Conservation (phyloP, 2,113 vertebrate genomes). For the Clarias gariepinus region DNA sequence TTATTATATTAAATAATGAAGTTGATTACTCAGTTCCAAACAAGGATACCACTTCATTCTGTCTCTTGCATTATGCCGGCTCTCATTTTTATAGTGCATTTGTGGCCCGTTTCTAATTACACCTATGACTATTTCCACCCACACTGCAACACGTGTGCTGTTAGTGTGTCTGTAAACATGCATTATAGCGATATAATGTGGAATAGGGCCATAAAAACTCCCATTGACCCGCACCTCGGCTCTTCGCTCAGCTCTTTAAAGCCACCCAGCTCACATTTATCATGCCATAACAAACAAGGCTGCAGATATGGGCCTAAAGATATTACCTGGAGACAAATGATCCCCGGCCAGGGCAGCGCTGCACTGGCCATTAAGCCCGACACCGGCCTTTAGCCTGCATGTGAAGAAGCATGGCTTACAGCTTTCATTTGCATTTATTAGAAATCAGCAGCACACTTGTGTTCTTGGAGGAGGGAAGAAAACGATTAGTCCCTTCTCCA, state of each 20-base stretch:
- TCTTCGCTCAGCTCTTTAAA: conserved; percentile 30
- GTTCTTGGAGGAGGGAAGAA: conserved; percentile 78
- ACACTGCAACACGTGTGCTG: conserved; percentile 11
- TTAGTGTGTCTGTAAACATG: conserved; percentile 38
- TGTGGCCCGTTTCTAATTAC: conserved; percentile 17
- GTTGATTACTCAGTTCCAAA: background rate
- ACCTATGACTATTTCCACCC: conserved; percentile 5
- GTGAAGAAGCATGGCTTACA: conserved; percentile 88
- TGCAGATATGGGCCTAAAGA: conserved; percentile 90
- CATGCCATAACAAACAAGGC: conserved; percentile 74
- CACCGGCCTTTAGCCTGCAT: conserved; percentile 82
- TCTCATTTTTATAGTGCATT: conserved; percentile 11
- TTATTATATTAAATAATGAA: conserved; percentile 16
- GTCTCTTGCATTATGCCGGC: background rate
- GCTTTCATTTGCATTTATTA: conserved; percentile 94
- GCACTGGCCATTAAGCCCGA: conserved; percentile 86
- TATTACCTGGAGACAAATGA: conserved; percentile 91
- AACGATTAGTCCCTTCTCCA: conserved; percentile 91
- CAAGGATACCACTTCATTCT: background rate
- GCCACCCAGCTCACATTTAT: conserved; percentile 43
- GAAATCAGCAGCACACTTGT: conserved; percentile 91
- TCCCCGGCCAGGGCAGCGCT: conserved; percentile 69
- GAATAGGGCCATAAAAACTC: conserved; percentile 25
- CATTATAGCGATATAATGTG: conserved; percentile 27
- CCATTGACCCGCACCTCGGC: conserved; percentile 27